Conservation (phyloP, 2,113 vertebrate species). For the Narcine bancroftii region DNA sequence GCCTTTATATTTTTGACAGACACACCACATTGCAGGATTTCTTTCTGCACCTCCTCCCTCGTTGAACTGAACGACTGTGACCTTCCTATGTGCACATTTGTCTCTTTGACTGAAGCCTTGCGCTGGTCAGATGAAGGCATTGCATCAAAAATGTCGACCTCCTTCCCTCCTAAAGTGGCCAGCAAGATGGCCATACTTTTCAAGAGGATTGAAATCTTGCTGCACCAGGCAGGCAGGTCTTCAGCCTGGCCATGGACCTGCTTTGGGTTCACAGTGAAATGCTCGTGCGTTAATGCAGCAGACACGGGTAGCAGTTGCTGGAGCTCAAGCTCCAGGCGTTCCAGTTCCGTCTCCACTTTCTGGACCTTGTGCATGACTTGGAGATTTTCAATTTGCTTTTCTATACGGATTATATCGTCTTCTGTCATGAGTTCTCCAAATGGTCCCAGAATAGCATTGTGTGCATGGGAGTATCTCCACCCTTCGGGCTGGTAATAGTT, state of each 20-base stretch:
- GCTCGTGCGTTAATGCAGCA: constrained; percentile 56
- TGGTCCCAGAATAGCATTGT: constrained; percentile 72
- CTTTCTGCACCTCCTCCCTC: constrained; percentile 75
- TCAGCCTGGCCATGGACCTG: constrained; percentile 73
- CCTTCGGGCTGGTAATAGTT: constrained; percentile 70
- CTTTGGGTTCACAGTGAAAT: constrained; percentile 69
- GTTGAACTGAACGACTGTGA: constrained; percentile 78
- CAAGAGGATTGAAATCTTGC: constrained; percentile 68
- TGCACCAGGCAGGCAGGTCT: constrained; percentile 70
- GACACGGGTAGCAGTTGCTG: constrained; percentile 69
- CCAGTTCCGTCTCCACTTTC: constrained; percentile 69
- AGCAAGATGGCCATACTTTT: constrained; percentile 71
- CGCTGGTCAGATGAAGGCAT: constrained; percentile 47
- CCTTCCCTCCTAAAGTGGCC: constrained; percentile 64
- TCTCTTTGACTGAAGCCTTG: constrained; percentile 39
- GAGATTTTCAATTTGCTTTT: constrained; percentile 89
- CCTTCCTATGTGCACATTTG: constrained; percentile 57
- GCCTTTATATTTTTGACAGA: constrained; percentile 85
- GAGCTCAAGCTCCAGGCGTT: constrained; percentile 68
- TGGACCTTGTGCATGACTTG: constrained; percentile 82
- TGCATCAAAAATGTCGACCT: constrained; percentile 64
- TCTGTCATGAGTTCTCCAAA: constrained; percentile 85
- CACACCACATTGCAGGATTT: constrained; percentile 83
- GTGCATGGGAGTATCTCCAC: constrained; percentile 67
- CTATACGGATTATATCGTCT: constrained; percentile 74